Base-by-base conservation (phyloP, 2,888 invertebrate genomes). In the Plusia festucae region DNA sequence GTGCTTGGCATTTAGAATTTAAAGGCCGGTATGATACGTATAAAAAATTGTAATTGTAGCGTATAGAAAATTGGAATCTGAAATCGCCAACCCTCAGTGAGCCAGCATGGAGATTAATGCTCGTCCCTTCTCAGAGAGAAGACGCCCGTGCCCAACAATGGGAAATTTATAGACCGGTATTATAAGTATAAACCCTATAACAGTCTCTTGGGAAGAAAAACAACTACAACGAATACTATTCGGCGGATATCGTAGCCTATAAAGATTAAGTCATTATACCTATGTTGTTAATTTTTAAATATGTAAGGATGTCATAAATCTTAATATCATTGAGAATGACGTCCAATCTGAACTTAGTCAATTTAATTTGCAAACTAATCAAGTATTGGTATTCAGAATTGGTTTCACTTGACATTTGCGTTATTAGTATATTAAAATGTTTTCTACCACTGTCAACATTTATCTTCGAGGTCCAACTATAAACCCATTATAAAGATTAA, bases 351-450 rank as follows among this genome's bases (percentile, higher is more conserved):
- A 44, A 20, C 7, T 64, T 49, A 30, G 20, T 55, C 60, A 64
- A 53, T 49, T 53, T 51, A 60, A 68, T 66, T 75, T 53, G 52
- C 51, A 46, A 65, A 53, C 18, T 55, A 70, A 65, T 72, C 51
- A 57, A 64, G 9, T 34, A 63, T 72, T 63, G 57, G 32, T 58
- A 55, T 64, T 76, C 18, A 46, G 8, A 68, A 68, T 75, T 44
- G 54, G 53, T 54, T 58, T 72, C 32, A 60, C 58, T 76, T 60
- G 71, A 62, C 62, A 77, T 75, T 75, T 75, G 7, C n/a, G n/a
- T 59, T 58, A 54, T 24, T 55, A 68, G 46, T 60, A 55, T 66
- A 57, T 67, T 49, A 60, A 70, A 60, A 13, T 51, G 18, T 60
- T 61, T 77, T 59, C 30, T 59, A 56, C 22, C 40, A 16, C 57